Percentiles rank a stretch among this genome's conserved stretches.
Evolutionary conservation across 2,113 vertebrate genomes (phyloP).

Genomic region (Eublepharis macularius): DNA sequence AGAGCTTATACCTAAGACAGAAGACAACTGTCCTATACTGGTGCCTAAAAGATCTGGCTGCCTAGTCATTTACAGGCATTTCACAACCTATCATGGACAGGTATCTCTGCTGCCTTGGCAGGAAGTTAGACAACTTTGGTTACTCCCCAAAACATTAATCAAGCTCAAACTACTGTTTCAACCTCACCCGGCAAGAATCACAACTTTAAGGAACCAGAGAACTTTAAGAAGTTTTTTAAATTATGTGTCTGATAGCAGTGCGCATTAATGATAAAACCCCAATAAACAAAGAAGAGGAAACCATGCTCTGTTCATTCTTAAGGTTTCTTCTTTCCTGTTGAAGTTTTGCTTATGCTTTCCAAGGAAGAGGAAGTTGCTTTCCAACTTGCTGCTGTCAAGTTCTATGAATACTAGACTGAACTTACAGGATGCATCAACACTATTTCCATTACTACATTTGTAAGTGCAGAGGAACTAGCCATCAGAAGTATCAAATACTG

Average conservation of each 20-base stretch:
- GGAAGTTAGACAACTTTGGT: not conserved
- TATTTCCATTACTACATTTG: not conserved
- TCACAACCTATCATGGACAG: not conserved
- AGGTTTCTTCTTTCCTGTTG: no score
- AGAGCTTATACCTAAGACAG: not conserved
- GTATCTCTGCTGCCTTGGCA: not conserved
- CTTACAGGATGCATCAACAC: not conserved
- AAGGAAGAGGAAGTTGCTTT: not conserved
- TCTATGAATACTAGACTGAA: not conserved
- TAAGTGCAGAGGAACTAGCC: not conserved
- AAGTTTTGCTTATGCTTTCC: no score
- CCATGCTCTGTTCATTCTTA: no score
- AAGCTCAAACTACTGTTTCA: not conserved
- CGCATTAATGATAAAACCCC: no score
- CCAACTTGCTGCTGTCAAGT: not conserved
- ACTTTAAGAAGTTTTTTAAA: not conserved
- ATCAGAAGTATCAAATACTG: not conserved
- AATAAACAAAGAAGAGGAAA: not conserved
- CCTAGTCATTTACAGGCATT: not conserved
- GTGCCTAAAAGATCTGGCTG: not conserved
- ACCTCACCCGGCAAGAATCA: not conserved
- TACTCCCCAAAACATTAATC: not conserved
- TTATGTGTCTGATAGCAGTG: not conserved
- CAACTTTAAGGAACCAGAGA: not conserved
- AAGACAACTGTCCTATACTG: not conserved